Base-by-base conservation (phyloP, 2,888 invertebrate genomes). In the Octodonta nipae region DNA sequence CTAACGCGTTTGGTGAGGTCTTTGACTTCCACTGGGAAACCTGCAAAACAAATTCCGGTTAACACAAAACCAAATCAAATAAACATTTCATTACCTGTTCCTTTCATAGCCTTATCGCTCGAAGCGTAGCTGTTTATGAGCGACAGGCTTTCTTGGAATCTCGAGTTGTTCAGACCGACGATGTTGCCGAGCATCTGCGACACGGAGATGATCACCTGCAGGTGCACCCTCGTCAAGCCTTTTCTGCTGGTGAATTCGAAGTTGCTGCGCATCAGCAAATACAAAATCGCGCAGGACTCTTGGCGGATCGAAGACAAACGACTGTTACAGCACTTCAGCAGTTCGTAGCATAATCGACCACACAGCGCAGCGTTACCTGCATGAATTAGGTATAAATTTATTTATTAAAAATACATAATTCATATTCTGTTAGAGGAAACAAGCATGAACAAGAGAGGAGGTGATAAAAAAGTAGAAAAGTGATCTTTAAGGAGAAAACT, bases 131-230 rank as follows among this genome's bases (percentile, higher is more conserved):
- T 89, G 56, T 91, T 92, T 52, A 92, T 88, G 28, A 89, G 70
- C 3, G 88, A 86, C 3, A 95, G 65, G 43, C 88, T 89, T 60
- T 92, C 89, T 67, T 92, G 89, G 61, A 95, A 92, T 26, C 89
- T 73, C n/a, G 86, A 79, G 61, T 88, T 91, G 63, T 91, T 91
- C 42, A 89, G 65, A 3, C 84, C 84, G n/a, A 84, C 80, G 4
- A 88, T 79, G 51, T 82, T 86, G 36, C 92, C 91, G 40, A 92
- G 73, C 63, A 95, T 75, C 61, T 91, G 85, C 0, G 93, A 93
- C 8, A 95, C 88, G 0, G 92, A 88, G 51, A 95, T 91, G 41
- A 93, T 92, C 16, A 92, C 88, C 73, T 91, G 89, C 28, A 89
- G 64, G 54, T 91, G 91, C 1, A 92, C 89, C 41, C 92, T 67